phyloP scores from a whole-genome alignment of 2,797 vertebrate species.

The Pogonophryne albipinna region DNA sequence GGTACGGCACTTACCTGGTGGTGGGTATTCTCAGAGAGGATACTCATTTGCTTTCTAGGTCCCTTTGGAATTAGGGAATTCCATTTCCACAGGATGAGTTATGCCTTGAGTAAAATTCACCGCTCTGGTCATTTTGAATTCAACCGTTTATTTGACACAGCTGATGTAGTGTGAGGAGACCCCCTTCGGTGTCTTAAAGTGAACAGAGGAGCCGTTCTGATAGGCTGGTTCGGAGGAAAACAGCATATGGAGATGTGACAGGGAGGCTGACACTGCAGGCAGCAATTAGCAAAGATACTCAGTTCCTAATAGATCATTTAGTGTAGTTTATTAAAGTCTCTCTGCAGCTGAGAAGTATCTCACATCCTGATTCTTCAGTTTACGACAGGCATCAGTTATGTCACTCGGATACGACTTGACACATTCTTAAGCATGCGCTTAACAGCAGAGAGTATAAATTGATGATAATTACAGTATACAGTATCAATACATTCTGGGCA shows the following conservation, averaged over 20 bases:
- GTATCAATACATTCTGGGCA: background rate
- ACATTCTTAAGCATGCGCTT: conserved; percentile 3
- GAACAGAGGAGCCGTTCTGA: conserved; percentile 44
- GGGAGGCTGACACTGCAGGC: conserved; percentile 47
- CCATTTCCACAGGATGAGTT: conserved; percentile 75
- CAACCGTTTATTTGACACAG: conserved; percentile 67
- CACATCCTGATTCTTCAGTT: conserved; percentile 16
- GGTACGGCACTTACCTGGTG: conserved; percentile 45
- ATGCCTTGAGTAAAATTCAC: conserved; percentile 69
- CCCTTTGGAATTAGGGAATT: conserved; percentile 71
- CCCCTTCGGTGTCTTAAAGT: conserved; percentile 38
- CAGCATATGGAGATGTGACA: conserved; percentile 71
- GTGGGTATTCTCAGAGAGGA: conserved; percentile 58
- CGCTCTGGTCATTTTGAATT: conserved; percentile 72
- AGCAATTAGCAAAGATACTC: conserved; percentile 58
- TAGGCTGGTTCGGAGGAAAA: conserved; percentile 50
- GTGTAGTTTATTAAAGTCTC: conserved; percentile 39
- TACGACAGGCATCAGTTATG: conserved; percentile 11
- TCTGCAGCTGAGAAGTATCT: conserved; percentile 28
- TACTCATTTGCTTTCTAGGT: conserved; percentile 72
- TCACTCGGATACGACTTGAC: conserved; percentile 23
- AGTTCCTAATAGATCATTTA: conserved; percentile 39
- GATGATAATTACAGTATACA: conserved; percentile 12
- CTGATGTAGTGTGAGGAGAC: conserved; percentile 51
- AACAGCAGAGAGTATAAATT: background rate